phyloP scores from a whole-genome alignment of 2,797 vertebrate genomes.

The Masticophis lateralis region DNA sequence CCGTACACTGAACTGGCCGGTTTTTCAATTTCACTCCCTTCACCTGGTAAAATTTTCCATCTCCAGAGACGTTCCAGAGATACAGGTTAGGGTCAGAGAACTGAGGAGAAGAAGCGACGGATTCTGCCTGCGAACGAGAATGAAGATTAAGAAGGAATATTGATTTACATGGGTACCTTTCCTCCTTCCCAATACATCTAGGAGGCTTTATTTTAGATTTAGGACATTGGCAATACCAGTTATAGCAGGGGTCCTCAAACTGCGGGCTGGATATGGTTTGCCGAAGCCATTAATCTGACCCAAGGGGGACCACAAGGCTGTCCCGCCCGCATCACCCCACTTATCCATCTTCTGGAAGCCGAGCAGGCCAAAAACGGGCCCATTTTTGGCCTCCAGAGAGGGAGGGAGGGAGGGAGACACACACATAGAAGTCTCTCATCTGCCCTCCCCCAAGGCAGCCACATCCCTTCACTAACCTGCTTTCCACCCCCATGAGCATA shows the following conservation, averaged over 20 bases:
- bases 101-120: slow-evolving; percentile 85
- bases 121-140: slow-evolving; percentile 78
- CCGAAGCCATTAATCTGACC: no score
- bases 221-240: background rate
- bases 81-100: slow-evolving; percentile 88
- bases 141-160: background rate
- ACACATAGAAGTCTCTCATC: no score
- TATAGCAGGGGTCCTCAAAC: background rate
- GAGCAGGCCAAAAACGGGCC: no score
- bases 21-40: slow-evolving; percentile 81
- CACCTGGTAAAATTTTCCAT: slow-evolving; percentile 78
- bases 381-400: no score
- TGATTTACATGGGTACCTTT: background rate
- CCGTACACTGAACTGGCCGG: slow-evolving; percentile 83
- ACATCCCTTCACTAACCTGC: no score
- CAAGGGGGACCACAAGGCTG: no score
- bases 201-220: background rate
- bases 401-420: no score
- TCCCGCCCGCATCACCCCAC: no score
- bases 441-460: no score
- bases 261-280: no score
- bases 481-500: no score
- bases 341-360: no score
- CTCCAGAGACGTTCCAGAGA: slow-evolving; percentile 89
- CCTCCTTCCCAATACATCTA: background rate